Evolutionary conservation across 1,140 invertebrate genomes (phyloP).

Genomic region (Drosophila saltans): DNA sequence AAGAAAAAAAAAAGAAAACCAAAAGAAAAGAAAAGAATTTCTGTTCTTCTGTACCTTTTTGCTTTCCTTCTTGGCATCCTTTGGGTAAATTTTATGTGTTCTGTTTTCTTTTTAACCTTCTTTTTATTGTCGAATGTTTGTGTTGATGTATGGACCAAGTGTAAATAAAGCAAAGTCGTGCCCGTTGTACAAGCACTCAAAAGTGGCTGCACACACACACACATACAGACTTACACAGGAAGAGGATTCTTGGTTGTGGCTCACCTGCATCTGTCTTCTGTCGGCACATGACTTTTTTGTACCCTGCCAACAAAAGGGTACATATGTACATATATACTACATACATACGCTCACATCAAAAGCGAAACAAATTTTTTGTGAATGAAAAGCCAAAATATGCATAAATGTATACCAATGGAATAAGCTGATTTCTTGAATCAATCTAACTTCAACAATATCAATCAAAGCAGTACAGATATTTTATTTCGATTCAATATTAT

Average conservation of each 20-base stretch:
- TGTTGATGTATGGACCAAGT: conserved; percentile 64
- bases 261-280: conserved; percentile 53
- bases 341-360: no score
- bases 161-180: conserved; percentile 69
- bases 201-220: conserved; percentile 57
- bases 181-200: conserved; percentile 62
- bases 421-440: no score
- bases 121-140: conserved; percentile 32
- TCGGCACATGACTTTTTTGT: conserved; percentile 42
- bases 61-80: neutral
- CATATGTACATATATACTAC: no score
- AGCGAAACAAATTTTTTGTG: no score
- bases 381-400: no score
- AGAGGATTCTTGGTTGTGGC: conserved; percentile 5
- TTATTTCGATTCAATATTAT: no score
- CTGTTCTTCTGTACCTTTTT: conserved; percentile 2
- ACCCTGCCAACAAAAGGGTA: conserved; percentile 1
- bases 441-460: no score
- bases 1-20: neutral
- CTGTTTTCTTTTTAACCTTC: conserved; percentile 10
- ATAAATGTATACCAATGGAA: no score
- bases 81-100: conserved; percentile 6
- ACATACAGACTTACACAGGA: conserved; percentile 20
- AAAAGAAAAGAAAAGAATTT: neutral
- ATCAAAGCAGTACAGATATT: no score